phyloP scores from a whole-genome alignment of 2,888 invertebrate species.

The Augochlorella aurata region DNA sequence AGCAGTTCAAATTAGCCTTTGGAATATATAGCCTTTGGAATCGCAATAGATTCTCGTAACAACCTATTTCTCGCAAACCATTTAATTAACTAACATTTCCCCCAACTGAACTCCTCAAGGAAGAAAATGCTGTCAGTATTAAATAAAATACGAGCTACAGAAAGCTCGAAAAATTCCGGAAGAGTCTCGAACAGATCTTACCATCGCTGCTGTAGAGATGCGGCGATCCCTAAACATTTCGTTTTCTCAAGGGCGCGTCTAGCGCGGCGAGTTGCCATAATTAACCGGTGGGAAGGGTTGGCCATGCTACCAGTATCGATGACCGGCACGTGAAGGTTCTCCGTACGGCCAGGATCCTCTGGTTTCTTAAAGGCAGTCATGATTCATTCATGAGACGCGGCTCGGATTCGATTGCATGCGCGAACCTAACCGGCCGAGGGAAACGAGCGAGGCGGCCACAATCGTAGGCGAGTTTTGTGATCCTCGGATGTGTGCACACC shows the following conservation, averaged over 20 bases:
- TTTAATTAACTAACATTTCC: neutral
- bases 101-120: neutral
- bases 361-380: slow-evolving; percentile 58
- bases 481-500: slow-evolving; percentile 8
- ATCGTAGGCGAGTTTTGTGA: slow-evolving; percentile 47
- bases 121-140: neutral
- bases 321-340: slow-evolving; percentile 56
- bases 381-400: slow-evolving; percentile 64
- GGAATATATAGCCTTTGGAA: too few relatives aligned
- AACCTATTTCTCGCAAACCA: slow-evolving; percentile 10
- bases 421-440: slow-evolving; percentile 37
- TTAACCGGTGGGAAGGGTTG: slow-evolving; percentile 51
- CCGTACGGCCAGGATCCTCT: slow-evolving; percentile 53
- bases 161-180: neutral
- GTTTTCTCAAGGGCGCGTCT: slow-evolving; percentile 13
- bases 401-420: slow-evolving; percentile 54
- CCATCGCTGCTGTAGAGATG: too few relatives aligned
- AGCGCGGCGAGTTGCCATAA: slow-evolving; percentile 46
- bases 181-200: too few relatives aligned
- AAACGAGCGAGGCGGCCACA: slow-evolving; percentile 42
- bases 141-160: neutral
- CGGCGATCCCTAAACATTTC: neutral
- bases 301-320: slow-evolving; percentile 58
- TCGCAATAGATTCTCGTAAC: slow-evolving; percentile 27
- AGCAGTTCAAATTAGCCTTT: too few relatives aligned